phyloP scores from a whole-genome alignment of 1,140 invertebrate genomes.

The Zaprionus taronus region DNA sequence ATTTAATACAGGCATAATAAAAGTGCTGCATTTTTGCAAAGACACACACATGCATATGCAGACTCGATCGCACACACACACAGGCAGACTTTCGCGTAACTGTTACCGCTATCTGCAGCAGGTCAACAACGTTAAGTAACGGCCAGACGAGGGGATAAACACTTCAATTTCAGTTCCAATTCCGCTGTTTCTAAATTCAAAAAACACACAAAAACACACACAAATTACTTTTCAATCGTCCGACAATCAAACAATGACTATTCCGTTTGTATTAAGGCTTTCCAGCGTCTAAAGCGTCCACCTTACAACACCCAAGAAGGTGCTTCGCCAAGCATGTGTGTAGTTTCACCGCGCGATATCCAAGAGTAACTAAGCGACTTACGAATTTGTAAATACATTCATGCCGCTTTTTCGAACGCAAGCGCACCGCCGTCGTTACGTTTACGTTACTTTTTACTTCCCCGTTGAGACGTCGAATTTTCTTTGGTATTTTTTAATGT shows the following conservation, averaged over 20 bases:
- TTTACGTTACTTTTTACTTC: background rate
- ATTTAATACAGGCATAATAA: slow-evolving; percentile 59
- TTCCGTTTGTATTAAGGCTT: slow-evolving; percentile 11
- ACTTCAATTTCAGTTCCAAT: slow-evolving; percentile 20
- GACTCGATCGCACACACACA: slow-evolving; percentile 19
- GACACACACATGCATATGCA: background rate
- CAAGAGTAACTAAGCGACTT: slow-evolving; percentile 48
- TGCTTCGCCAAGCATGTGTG: slow-evolving; percentile 23
- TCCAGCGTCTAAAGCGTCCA: background rate
- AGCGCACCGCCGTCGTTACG: slow-evolving; percentile 6
- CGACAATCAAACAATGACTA: slow-evolving; percentile 16
- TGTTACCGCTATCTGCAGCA: slow-evolving; percentile 36
- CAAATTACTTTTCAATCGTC: slow-evolving; percentile 12
- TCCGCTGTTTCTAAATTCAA: slow-evolving; percentile 2
- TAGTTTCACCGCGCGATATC: slow-evolving; percentile 50
- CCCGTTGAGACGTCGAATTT: slow-evolving; percentile 10
- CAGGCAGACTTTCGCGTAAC: slow-evolving; percentile 43
- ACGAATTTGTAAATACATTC: slow-evolving; percentile 38
- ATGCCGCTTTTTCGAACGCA: slow-evolving; percentile 36
- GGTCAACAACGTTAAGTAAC: slow-evolving; percentile 15
- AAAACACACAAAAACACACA: background rate
- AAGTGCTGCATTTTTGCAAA: slow-evolving; percentile 51
- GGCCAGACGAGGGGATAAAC: slow-evolving; percentile 23
- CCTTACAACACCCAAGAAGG: background rate
- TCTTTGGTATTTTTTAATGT: slow-evolving; percentile 18